phyloP scores from a whole-genome alignment of 2,888 invertebrate species.

The Oscheius sp. region DNA sequence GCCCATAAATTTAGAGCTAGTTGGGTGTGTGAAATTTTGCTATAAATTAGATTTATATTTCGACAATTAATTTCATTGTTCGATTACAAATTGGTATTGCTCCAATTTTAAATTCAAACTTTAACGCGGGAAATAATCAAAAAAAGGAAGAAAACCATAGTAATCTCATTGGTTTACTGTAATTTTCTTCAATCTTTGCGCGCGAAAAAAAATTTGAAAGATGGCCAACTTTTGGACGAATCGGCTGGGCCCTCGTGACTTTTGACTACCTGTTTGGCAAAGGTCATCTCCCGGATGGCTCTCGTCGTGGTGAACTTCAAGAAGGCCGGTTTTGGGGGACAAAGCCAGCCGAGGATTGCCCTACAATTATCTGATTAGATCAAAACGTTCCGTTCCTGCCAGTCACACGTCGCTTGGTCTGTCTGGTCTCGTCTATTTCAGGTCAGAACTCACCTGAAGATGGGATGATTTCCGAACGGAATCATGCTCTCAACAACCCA shows the following conservation, averaged over 20 bases:
- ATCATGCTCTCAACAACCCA: conserved; percentile 82
- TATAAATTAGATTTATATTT: no score
- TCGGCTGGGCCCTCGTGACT: no score
- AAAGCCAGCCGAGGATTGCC: conserved; percentile 77
- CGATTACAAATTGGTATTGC: background rate
- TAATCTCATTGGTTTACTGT: background rate
- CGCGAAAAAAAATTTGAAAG: no score
- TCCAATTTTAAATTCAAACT: no score
- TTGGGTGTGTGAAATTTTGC: no score
- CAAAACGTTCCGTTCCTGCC: background rate
- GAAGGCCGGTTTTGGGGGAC: conserved; percentile 80
- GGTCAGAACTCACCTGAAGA: conserved; percentile 75
- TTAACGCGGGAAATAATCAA: no score
- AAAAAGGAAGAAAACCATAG: background rate
- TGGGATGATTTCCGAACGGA: conserved; percentile 78
- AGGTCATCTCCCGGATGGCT: conserved; percentile 78
- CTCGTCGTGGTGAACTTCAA: conserved; percentile 80
- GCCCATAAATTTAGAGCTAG: no score
- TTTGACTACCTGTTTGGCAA: conserved; percentile 77
- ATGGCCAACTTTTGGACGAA: no score
- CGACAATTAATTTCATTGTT: background rate
- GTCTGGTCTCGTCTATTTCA: no score
- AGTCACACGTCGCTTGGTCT: no score
- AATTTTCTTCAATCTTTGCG: background rate
- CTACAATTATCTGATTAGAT: conserved; percentile 25